phyloP scores from a whole-genome alignment of 2,888 invertebrate species.

The Coronaproctus castanopsis region DNA sequence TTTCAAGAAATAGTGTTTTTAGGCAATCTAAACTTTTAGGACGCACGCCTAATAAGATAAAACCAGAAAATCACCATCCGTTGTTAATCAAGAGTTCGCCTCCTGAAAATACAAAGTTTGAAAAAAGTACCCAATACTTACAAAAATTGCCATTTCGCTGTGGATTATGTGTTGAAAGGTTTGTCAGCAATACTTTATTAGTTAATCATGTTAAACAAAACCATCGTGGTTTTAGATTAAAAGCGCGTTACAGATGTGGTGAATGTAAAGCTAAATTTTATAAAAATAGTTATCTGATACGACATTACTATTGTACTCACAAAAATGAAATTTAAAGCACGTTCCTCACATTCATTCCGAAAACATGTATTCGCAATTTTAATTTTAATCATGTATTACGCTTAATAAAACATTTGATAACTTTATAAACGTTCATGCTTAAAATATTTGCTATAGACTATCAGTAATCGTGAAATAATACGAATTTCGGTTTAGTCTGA shows the following conservation, averaged over 20 bases:
- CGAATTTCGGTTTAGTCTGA: too few species aligned
- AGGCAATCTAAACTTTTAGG: neutral
- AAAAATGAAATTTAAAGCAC: too few species aligned
- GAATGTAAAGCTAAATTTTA: conserved; percentile 23
- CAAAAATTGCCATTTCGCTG: conserved; percentile 19
- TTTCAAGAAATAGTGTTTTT: too few species aligned
- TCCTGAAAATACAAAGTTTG: neutral
- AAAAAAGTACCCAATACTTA: neutral
- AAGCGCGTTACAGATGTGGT: conserved; percentile 22
- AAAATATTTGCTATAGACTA: too few species aligned
- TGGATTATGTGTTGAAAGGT: conserved; percentile 20
- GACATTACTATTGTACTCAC: conserved; percentile 21
- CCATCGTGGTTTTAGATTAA: conserved; percentile 19
- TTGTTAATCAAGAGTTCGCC: neutral
- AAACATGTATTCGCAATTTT: too few species aligned
- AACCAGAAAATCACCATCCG: too few species aligned
- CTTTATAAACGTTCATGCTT: too few species aligned
- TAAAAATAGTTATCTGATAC: conserved; percentile 22
- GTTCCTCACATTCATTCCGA: too few species aligned
- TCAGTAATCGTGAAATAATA: too few species aligned
- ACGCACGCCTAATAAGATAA: neutral
- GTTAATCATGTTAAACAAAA: conserved; percentile 19
- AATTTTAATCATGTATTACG: too few species aligned
- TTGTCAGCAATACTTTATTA: conserved; percentile 19
- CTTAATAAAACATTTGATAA: too few species aligned